A percentile compares a stretch with the other conserved stretches of the same genome.
These are phyloP conservation scores for Diarsia mendica DNA, from an alignment of 2,888 invertebrate species.

Conservation along the genomic window DNA sequence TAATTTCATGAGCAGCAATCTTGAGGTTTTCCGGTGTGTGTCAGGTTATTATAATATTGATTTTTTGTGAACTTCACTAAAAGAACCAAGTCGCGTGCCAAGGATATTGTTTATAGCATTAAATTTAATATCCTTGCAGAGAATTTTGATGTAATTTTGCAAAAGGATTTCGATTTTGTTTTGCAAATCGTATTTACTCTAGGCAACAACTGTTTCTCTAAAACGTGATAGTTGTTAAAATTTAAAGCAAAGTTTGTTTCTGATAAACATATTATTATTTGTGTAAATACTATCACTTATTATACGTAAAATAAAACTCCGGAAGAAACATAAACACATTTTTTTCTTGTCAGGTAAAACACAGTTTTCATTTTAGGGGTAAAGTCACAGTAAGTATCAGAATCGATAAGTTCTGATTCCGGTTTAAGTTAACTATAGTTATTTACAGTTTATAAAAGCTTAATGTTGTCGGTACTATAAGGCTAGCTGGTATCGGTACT, in stretches of 20 bases:
- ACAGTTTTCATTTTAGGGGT: neutral
- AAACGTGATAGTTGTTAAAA: neutral
- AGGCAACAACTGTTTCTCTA: neutral
- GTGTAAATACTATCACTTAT: too few relatives aligned
- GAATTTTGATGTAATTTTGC: conserved; percentile 6
- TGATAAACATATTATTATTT: too few relatives aligned
- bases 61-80: neutral
- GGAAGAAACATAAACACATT: neutral
- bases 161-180: neutral
- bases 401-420: conserved; percentile 8
- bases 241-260: too few relatives aligned
- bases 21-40: neutral
- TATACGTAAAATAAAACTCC: neutral
- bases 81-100: conserved; percentile 6
- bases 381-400: neutral
- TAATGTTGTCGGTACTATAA: neutral
- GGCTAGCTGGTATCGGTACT: neutral
- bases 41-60: conserved; percentile 14
- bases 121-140: conserved; percentile 22
- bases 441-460: neutral
- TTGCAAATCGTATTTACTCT: neutral
- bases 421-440: conserved; percentile 1
- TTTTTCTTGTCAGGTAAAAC: neutral
- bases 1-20: conserved; percentile 16
- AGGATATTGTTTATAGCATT: conserved; percentile 23